Conservation (phyloP, 2,113 vertebrate genomes). For the Sardina pilchardus region DNA sequence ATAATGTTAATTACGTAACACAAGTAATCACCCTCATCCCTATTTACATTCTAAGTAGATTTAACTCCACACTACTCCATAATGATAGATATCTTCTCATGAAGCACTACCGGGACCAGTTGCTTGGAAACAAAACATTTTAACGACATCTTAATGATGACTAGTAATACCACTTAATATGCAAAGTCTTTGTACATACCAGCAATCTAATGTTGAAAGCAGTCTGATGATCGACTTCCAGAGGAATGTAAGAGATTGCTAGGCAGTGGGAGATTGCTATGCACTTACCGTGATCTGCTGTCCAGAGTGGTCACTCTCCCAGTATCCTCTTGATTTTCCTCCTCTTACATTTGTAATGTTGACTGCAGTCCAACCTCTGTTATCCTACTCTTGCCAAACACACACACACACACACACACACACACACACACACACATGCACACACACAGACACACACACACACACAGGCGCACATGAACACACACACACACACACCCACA, state of each 20-base stretch:
- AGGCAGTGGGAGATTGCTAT: slow-evolving; percentile 10
- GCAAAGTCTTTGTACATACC: neutral
- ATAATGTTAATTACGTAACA: neutral
- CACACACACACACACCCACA: slow-evolving; percentile 42
- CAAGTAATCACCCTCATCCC: neutral
- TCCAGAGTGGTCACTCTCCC: slow-evolving; percentile 39
- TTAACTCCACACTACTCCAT: neutral
- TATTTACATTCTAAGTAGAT: neutral
- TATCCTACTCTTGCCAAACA: slow-evolving; percentile 53
- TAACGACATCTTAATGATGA: neutral
- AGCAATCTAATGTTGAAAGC: neutral
- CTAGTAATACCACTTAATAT: neutral
- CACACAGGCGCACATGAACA: neutral
- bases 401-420: slow-evolving; percentile 43
- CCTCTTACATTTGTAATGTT: slow-evolving; percentile 54
- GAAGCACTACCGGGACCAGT: neutral
- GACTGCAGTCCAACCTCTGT: slow-evolving; percentile 58
- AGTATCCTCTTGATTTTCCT: slow-evolving; percentile 52
- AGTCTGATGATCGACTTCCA: slow-evolving; percentile 25
- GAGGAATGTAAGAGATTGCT: slow-evolving; percentile 46
- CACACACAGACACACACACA: slow-evolving; percentile 26
- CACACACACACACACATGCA: slow-evolving; percentile 20
- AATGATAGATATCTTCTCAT: neutral
- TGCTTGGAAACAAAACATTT: neutral
- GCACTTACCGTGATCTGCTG: slow-evolving; percentile 49